Evolutionary conservation across 2,888 invertebrate genomes (phyloP), one percentile per base, ranked within the genome.

Genomic region (Plebejus melissa): DNA sequence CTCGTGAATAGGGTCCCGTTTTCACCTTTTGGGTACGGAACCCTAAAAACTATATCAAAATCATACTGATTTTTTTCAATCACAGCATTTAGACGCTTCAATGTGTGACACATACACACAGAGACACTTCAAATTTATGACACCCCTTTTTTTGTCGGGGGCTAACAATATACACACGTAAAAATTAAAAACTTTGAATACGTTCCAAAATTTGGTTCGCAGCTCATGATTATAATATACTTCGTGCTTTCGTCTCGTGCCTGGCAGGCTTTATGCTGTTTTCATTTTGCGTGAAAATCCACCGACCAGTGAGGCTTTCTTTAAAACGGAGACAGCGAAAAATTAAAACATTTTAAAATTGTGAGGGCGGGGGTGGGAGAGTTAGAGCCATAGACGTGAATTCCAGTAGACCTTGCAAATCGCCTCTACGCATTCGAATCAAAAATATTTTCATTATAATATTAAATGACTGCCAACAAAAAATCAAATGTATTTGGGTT

Each of bases 301-400:
- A 74, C 76, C 74, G 74, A 76, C 74, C 76, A 74, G 77, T 76
- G 77, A 76, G 76, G 77, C 77, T 78, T 76, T 78, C 77, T 79
- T 77, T 77, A 76, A 79, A 74, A 79, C 76, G 78, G 78, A 77
- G 78, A 77, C 79, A 77, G 79, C 77, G 83, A 82, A 83, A 87
- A 85, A 82, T 80, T 83, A 82, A 84, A 86, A 85, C 82, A 80
- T 82, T 84, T 85, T 87, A 83, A 85, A 85, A 87, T 86, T 82
- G 83, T 82, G 80, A 81, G 82, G 79, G 76, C 38, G 13, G 74
- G 41, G 71, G 75, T 74, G 57, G 69, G 76, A 76, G 71, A 76
- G 46, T 76, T 65, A 65, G 65, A 32, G 32, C 32, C 65, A 65
- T 13, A 32, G 65, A 65, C 32, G 0, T 9, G 16, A 9, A 13